Evolutionary conservation across 2,888 invertebrate genomes (phyloP).

Genomic region (Electrophaes corylata): DNA sequence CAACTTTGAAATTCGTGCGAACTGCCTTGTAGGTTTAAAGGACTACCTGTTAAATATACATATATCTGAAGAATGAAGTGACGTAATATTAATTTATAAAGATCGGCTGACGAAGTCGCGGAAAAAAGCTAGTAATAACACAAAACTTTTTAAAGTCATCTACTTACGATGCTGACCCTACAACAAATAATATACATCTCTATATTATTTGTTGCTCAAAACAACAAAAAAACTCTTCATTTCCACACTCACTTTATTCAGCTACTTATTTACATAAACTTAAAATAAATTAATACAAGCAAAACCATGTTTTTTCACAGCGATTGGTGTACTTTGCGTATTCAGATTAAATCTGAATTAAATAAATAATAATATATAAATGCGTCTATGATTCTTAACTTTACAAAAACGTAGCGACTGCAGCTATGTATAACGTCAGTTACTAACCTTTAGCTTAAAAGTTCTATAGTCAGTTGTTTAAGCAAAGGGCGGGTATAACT

Average conservation of each 20-base stretch:
- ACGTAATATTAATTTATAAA: too few relatives aligned
- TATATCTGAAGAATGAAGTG: too few relatives aligned
- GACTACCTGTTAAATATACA: too few relatives aligned
- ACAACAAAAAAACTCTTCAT: conserved; percentile 10
- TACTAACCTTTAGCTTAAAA: too few relatives aligned
- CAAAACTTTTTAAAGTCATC: not conserved
- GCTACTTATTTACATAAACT: conserved; percentile 35
- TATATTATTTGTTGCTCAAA: too few relatives aligned
- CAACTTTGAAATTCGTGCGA: too few relatives aligned
- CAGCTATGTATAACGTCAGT: not conserved
- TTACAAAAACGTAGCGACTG: not conserved
- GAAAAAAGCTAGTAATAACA: not conserved
- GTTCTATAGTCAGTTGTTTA: too few relatives aligned
- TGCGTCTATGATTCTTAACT: not conserved
- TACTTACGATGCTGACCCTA: not conserved
- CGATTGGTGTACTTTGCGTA: conserved; percentile 43
- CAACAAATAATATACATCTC: not conserved
- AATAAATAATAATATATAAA: conserved; percentile 20
- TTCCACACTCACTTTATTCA: conserved; percentile 34
- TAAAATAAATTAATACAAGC: conserved; percentile 34
- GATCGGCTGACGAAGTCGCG: too few relatives aligned
- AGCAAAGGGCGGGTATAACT: too few relatives aligned
- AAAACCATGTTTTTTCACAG: conserved; percentile 32
- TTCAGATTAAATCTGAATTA: conserved; percentile 61
- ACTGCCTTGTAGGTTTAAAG: too few relatives aligned